Evolutionary conservation across 2,113 vertebrate species (phyloP).

Genomic region (Neotoma lepida): DNA sequence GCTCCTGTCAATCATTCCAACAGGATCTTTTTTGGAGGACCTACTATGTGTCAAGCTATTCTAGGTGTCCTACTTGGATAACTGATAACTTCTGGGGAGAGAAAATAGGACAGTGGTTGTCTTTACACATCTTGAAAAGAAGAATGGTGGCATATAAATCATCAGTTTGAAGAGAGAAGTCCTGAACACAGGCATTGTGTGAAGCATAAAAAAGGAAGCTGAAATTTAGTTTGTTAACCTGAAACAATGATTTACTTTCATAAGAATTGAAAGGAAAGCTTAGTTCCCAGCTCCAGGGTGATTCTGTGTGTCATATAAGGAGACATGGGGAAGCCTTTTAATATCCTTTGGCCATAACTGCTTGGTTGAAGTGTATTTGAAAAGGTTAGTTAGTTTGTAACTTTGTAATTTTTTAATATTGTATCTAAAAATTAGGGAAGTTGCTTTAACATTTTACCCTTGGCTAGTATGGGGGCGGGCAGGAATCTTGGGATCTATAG

Average conservation of each 20-base stretch:
- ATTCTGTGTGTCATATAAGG: neutral
- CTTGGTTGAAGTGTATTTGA: constrained; percentile 20
- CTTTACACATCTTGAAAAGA: constrained; percentile 13
- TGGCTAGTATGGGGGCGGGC: constrained; percentile 71
- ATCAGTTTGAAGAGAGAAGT: neutral
- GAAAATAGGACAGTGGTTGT: constrained; percentile 31
- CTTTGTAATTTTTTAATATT: constrained; percentile 16
- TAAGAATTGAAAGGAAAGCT: constrained; percentile 26
- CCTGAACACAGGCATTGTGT: neutral
- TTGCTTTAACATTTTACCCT: neutral
- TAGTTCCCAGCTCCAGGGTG: neutral
- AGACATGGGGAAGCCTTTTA: neutral
- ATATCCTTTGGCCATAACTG: neutral
- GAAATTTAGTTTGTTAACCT: constrained; percentile 1
- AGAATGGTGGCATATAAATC: constrained; percentile 1
- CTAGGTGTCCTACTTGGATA: neutral
- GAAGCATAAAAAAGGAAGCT: constrained; percentile 8
- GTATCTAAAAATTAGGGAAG: neutral
- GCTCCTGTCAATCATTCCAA: neutral
- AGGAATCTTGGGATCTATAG: constrained; percentile 82
- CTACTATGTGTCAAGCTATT: neutral
- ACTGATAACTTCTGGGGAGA: neutral
- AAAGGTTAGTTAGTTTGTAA: constrained; percentile 45
- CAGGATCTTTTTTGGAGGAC: neutral
- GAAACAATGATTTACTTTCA: constrained; percentile 48